Base-by-base conservation (phyloP, 2,113 vertebrate genomes). In the Hepsetus odoe region DNA sequence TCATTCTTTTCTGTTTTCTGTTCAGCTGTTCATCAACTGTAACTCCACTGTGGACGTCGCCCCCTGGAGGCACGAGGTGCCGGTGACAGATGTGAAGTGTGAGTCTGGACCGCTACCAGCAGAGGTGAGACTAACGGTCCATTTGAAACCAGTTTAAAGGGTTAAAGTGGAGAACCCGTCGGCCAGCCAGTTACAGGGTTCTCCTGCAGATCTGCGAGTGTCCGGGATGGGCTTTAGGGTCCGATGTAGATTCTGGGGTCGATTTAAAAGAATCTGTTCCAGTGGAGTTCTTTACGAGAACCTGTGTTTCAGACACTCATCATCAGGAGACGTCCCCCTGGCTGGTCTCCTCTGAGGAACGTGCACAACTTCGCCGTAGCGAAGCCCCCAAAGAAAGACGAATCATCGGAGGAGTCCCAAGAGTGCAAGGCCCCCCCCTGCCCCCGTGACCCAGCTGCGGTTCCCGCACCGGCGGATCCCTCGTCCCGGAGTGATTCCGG, bases 1-100 rank as follows among this genome's bases (percentile, higher is more conserved):
- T n/a, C n/a, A n/a, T n/a, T 46, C 18, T 2, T 1, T 68, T 72
- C 0, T 62, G 73, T 24, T 69, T 81, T 74, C 81, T 85, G 61
- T 71, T 80, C 85, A 98, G 96, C 91, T 74, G 82, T 38, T 74
- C 3, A 86, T 74, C 5, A 80, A 91, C 83, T 97, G 96, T 46
- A 76, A 88, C 38, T 91, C 95, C 7, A 76, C 89, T 1, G 89
- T 98, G 84, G 79, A 91, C 0, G 75, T 93, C 46, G 87, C 90
- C 12, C 90, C 88, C 0, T 94, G 93, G 95, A 85, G 91, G 84
- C 18, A 85, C 1, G 87, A 89, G 87, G 32, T 66, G 4, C 89
- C 92, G 2, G 3, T 74, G 0, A 74, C 88, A 5, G 42, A 86
- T 0, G 51, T 95, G 33, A 77, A 88, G 9, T 97, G 96, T 86